A percentile compares a stretch with the other conserved stretches of the same genome.
These are phyloP conservation scores for Dorcus hopei DNA, from an alignment of 2,888 invertebrate genomes.

Conservation along the genomic window DNA sequence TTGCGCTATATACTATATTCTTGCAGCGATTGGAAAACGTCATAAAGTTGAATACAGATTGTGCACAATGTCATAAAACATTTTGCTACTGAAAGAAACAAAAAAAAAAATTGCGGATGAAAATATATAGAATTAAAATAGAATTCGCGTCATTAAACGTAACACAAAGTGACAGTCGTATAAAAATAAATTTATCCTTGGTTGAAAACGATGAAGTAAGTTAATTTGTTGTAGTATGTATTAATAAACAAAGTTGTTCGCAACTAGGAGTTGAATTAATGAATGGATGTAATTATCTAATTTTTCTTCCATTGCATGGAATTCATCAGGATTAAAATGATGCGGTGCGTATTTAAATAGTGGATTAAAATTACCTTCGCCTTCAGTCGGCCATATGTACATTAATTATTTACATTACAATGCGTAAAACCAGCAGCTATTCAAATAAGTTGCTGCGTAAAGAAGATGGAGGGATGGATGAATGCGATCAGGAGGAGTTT, in stretches of 20 bases:
- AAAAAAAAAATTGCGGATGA: too few species aligned
- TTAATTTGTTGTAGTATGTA: too few species aligned
- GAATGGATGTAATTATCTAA: conserved; percentile 6
- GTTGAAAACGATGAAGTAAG: too few species aligned
- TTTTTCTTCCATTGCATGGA: not conserved
- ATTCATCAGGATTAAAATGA: not conserved
- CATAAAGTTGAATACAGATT: conserved; percentile 15
- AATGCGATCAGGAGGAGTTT: conserved; percentile 17
- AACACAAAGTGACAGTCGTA: too few species aligned
- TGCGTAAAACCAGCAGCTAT: conserved; percentile 28
- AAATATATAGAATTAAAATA: too few species aligned
- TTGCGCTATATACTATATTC: conserved; percentile 14
- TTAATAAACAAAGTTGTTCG: too few species aligned
- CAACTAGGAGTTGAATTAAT: not conserved
- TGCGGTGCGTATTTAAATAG: conserved; percentile 8
- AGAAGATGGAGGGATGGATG: conserved; percentile 21
- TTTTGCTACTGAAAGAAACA: not conserved
- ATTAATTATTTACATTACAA: conserved; percentile 31
- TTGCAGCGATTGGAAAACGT: conserved; percentile 16
- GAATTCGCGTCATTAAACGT: too few species aligned
- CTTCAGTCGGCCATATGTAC: conserved; percentile 18
- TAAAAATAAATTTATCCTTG: too few species aligned
- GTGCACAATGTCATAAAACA: conserved; percentile 20
- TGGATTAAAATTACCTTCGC: conserved; percentile 10
- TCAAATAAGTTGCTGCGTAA: conserved; percentile 20